Percentiles rank a stretch among this genome's conserved stretches.
These are phyloP conservation scores for Dryocosmus kuriphilus DNA, from an alignment of 2,888 invertebrate species.

Conservation along the genomic window DNA sequence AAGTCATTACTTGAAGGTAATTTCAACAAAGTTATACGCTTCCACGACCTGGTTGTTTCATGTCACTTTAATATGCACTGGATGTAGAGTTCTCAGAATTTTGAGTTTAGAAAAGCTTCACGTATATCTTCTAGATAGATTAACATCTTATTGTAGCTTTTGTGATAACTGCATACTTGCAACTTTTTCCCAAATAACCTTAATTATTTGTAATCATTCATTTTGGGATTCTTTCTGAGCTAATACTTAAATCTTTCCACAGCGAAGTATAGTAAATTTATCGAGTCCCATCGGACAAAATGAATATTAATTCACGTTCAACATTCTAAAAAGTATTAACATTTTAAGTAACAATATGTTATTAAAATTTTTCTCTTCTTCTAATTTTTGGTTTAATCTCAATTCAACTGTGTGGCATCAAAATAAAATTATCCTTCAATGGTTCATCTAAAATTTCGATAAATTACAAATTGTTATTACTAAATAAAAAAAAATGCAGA, in stretches of 20 bases:
- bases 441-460: background rate
- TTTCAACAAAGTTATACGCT: slow-evolving; percentile 30
- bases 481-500: background rate
- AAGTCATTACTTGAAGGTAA: slow-evolving; percentile 16
- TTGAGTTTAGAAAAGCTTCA: slow-evolving; percentile 17
- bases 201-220: no score
- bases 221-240: no score
- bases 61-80: slow-evolving; percentile 35
- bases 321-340: no score
- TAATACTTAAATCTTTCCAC: no score
- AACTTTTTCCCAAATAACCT: no score
- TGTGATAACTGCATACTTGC: background rate
- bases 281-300: no score
- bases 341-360: no score
- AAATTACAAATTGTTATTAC: background rate
- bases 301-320: no score
- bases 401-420: no score
- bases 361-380: no score
- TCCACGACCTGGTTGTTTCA: slow-evolving; percentile 20
- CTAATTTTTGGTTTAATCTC: no score
- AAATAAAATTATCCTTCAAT: background rate
- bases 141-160: background rate
- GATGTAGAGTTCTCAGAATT: slow-evolving; percentile 19
- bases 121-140: slow-evolving; percentile 3
- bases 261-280: no score